Base-by-base conservation (phyloP, 2,113 vertebrate species). In the Sinocyclocheilus rhinocerous region DNA sequence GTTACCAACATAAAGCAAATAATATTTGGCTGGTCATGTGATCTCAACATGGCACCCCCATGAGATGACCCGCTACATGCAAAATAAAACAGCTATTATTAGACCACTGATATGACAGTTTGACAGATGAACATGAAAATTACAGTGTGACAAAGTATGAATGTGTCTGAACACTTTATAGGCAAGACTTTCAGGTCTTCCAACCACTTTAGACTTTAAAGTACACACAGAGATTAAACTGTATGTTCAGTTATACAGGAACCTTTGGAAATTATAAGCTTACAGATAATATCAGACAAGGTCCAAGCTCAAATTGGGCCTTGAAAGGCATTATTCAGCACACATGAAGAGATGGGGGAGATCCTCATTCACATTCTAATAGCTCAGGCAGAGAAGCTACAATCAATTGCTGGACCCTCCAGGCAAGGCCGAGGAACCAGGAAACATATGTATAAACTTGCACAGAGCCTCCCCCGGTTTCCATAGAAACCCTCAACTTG, bases 401-500 rank as follows among this genome's bases (percentile, higher is more conserved):
- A 15, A 87, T 90, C 89, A 83, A 91, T 89, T 89, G 72, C 48
- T 45, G 76, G 26, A 61, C 81, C 26, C 65, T 82, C 80, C 36
- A 73, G 79, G 86, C 80, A 83, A 63, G 45, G 52, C 85, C 48
- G 50, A 84, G 85, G 79, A 90, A 87, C 48, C 67, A 69, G 26
- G 70, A 76, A 75, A 82, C 87, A 79, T 72, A 67, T 76, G 85
- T 79, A 88, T 76, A 84, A 83, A 75, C 85, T 77, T 88, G 81
- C 84, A 59, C 87, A 26, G 16, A 79, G 75, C 42, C 75, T 73
- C 65, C 61, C 52, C 72, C 6, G 86, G 89, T 87, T 89, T 76
- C 87, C 85, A 91, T 91, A 87, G 90, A 91, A 89, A 88, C 86
- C 78, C 65, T 63, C 87, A 84, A 89, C 73, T 84, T 85, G 82